These are phyloP conservation scores for Acleris holmiana DNA, from an alignment of 2,888 invertebrate species.

Conservation along the genomic window DNA sequence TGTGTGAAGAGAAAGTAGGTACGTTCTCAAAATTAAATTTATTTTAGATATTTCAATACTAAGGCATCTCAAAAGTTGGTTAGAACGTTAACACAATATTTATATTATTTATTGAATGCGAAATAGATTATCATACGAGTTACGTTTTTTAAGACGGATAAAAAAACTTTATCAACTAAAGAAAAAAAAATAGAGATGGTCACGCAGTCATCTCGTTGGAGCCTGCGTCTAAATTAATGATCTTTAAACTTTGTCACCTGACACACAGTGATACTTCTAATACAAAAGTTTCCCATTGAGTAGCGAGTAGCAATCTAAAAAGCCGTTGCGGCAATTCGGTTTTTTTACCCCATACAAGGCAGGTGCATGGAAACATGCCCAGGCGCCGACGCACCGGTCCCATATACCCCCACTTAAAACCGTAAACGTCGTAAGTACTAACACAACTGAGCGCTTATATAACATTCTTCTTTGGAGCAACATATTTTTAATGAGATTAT, in stretches of 20 bases:
- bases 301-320: conserved; percentile 33
- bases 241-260: conserved; percentile 35
- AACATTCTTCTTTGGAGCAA: conserved; percentile 41
- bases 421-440: conserved; percentile 21
- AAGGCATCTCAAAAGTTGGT: no score
- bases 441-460: conserved; percentile 15
- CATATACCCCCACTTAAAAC: conserved; percentile 19
- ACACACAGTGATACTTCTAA: conserved; percentile 29
- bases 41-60: no score
- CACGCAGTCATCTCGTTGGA: background rate
- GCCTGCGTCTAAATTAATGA: conserved; percentile 3
- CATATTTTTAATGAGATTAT: conserved; percentile 71
- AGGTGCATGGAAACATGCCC: conserved; percentile 37
- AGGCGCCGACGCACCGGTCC: conserved; percentile 34
- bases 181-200: background rate
- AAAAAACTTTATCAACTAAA: no score
- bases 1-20: no score
- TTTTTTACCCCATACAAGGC: conserved; percentile 36
- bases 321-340: conserved; percentile 35
- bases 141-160: no score
- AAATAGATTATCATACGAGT: no score
- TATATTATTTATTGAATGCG: no score
- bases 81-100: no score
- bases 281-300: conserved; percentile 31
- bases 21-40: no score